These are phyloP conservation scores for Coilia nasus DNA, from an alignment of 2,797 vertebrate species.

Conservation along the genomic window DNA sequence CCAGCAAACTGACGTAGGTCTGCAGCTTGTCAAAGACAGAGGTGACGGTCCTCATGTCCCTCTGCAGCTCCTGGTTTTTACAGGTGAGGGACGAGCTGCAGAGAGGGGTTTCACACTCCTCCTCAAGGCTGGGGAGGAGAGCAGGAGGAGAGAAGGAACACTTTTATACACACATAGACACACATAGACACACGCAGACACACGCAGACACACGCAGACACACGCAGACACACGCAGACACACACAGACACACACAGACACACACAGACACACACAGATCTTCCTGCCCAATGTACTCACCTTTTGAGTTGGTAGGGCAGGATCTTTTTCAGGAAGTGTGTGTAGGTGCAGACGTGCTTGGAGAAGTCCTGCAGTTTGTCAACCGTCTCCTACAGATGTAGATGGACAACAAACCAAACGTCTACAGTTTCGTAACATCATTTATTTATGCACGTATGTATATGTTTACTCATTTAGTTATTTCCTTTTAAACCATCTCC, in stretches of 20 bases:
- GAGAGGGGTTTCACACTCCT: slow-evolving; percentile 90
- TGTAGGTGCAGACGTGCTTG: slow-evolving; percentile 86
- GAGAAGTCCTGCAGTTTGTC: slow-evolving; percentile 90
- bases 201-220: not conserved
- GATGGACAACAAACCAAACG: slow-evolving; percentile 37
- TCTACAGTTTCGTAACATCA: not conserved
- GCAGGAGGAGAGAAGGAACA: slow-evolving; percentile 26
- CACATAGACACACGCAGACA: slow-evolving; percentile 11
- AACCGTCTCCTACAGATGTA: slow-evolving; percentile 88
- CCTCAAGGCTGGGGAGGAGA: slow-evolving; percentile 83
- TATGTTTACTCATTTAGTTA: too few relatives aligned
- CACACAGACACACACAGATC: not conserved
- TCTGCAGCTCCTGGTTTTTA: slow-evolving; percentile 88
- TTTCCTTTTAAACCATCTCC: too few relatives aligned
- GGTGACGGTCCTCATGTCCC: slow-evolving; percentile 85
- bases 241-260: not conserved
- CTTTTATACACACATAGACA: slow-evolving; percentile 24
- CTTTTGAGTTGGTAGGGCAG: slow-evolving; percentile 98
- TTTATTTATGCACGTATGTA: too few relatives aligned
- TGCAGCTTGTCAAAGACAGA: slow-evolving; percentile 90
- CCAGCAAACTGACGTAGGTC: slow-evolving; percentile 85
- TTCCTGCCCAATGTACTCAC: slow-evolving; percentile 65
- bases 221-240: slow-evolving; percentile 30
- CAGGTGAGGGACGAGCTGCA: slow-evolving; percentile 83
- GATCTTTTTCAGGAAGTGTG: slow-evolving; percentile 92